Conservation (phyloP, 2,113 vertebrate species). For the Vulpes ferrilata region DNA sequence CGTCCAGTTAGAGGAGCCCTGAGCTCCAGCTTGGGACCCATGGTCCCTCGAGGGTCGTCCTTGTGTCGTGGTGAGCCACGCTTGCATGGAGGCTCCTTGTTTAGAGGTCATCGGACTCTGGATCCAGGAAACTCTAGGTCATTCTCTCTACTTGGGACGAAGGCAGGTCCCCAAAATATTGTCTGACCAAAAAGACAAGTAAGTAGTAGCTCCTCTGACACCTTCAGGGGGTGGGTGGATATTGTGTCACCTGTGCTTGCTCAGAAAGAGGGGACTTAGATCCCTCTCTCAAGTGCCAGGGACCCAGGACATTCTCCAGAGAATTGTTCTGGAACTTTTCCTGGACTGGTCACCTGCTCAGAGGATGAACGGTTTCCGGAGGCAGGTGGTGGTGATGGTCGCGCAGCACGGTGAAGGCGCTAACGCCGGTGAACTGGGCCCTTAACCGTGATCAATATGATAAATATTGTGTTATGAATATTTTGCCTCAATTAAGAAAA, state of each 20-base stretch:
- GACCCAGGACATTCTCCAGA: not conserved
- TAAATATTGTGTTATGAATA: not conserved
- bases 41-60: not conserved
- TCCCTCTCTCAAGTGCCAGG: not conserved
- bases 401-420: fast-evolving
- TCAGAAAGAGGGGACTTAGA: not conserved
- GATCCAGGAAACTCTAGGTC: not conserved
- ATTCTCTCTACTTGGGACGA: not conserved
- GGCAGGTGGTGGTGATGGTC: fast-evolving
- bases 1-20: not conserved
- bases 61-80: not conserved
- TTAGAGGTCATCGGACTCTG: not conserved
- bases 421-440: not conserved
- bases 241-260: not conserved
- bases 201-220: not conserved
- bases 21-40: not conserved
- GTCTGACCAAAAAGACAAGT: not conserved
- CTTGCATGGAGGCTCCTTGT: not conserved
- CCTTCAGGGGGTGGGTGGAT: too few relatives aligned
- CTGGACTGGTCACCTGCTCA: not conserved
- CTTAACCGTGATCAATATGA: not conserved
- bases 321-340: not conserved
- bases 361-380: not conserved
- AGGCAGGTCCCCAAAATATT: not conserved
- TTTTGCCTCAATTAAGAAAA: not conserved